phyloP scores from a whole-genome alignment of 2,113 vertebrate genomes.

The Siniperca chuatsi region DNA sequence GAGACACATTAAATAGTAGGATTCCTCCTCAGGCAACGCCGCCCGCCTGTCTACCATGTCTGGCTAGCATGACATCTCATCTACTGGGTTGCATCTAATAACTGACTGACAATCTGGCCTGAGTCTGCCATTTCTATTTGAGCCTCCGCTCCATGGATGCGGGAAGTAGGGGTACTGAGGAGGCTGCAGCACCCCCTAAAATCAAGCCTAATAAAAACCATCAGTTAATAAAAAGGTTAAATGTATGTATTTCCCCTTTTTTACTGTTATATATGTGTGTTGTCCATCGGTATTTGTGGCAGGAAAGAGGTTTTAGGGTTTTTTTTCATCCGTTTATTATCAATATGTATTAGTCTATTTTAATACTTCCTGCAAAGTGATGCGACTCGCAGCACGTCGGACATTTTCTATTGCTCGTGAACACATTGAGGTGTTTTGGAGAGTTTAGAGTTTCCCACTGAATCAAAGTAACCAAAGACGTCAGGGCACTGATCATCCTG shows the following conservation, averaged over 20 bases:
- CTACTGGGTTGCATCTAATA: slow-evolving; percentile 17
- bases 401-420: not conserved
- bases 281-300: not conserved
- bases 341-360: not conserved
- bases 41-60: slow-evolving; percentile 68
- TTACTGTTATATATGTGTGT: not conserved
- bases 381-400: not conserved
- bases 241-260: not conserved
- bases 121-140: slow-evolving; percentile 62
- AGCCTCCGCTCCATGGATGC: slow-evolving; percentile 53
- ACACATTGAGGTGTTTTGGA: not conserved
- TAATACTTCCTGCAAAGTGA: not conserved
- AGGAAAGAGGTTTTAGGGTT: not conserved
- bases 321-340: not conserved
- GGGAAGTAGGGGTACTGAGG: not conserved
- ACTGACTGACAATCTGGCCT: slow-evolving; percentile 76
- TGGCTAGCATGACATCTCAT: slow-evolving; percentile 77
- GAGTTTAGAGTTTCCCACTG: not conserved
- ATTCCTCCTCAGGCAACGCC: slow-evolving; percentile 71
- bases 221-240: not conserved
- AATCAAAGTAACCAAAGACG: not conserved
- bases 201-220: slow-evolving; percentile 9
- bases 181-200: not conserved
- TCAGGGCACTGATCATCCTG: not conserved
- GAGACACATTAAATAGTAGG: slow-evolving; percentile 63